Percentiles rank a stretch among this genome's conserved stretches.
Evolutionary conservation across 2,113 vertebrate genomes (phyloP).

Genomic region (Melanostigma gelatinosum): DNA sequence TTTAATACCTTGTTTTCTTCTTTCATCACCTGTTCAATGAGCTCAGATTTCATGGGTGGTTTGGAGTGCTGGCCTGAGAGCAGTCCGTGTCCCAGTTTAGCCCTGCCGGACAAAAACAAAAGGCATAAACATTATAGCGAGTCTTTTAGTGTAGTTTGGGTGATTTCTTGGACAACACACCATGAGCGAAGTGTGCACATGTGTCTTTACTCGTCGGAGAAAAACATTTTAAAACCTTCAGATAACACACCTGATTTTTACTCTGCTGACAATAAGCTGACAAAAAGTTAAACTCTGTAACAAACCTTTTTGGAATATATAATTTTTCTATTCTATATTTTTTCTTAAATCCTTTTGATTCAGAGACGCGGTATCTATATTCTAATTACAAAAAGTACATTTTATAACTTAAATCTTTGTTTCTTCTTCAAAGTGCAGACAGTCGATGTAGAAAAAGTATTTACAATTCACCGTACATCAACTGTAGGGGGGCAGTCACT

Average conservation of each 20-base stretch:
- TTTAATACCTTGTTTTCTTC: conserved; percentile 98
- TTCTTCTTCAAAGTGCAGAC: background rate
- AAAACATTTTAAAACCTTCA: background rate
- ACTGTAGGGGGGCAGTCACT: background rate
- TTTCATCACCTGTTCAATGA: conserved; percentile 99
- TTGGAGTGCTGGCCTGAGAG: conserved; percentile 97
- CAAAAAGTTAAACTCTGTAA: background rate
- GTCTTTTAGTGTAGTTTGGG: conserved; percentile 5
- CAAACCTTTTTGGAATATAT: background rate
- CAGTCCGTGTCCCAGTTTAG: conserved; percentile 95
- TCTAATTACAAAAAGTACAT: background rate
- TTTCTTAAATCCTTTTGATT: background rate
- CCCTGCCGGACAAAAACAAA: conserved; percentile 82
- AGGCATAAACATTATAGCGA: conserved; percentile 9
- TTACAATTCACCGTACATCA: background rate
- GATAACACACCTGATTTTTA: background rate
- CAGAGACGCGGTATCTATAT: background rate
- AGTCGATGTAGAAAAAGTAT: background rate
- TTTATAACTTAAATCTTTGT: background rate
- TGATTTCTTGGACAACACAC: background rate
- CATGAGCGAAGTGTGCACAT: background rate
- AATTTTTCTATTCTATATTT: background rate
- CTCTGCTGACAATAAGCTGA: background rate
- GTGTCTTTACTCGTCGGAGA: background rate
- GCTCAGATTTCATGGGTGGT: conserved; percentile 96